phyloP scores from a whole-genome alignment of 2,113 vertebrate species.

The Coreoperca whiteheadi region DNA sequence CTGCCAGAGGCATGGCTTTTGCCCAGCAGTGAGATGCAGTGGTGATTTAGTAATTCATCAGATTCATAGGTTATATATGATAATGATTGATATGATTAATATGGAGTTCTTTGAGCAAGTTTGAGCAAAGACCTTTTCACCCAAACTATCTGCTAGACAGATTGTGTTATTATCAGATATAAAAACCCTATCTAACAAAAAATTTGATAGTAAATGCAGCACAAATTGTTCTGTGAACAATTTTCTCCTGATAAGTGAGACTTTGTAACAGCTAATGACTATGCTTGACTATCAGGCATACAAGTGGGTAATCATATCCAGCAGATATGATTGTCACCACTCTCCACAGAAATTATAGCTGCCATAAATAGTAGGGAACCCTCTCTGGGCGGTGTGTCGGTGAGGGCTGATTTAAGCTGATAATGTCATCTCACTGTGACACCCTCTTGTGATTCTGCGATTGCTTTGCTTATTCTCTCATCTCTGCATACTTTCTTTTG shows the following conservation, averaged over 20 bases:
- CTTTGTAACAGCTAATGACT: constrained; percentile 56
- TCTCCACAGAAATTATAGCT: constrained; percentile 71
- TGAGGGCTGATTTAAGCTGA: constrained; percentile 60
- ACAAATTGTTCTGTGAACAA: not conserved
- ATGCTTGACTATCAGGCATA: constrained; percentile 42
- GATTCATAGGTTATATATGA: too few species aligned
- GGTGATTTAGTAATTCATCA: too few species aligned
- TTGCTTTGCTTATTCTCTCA: constrained; percentile 36
- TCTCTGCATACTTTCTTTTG: constrained; percentile 9
- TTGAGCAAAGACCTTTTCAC: not conserved
- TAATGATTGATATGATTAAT: too few species aligned
- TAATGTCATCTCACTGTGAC: constrained; percentile 56
- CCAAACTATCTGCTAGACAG: not conserved
- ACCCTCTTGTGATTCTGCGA: constrained; percentile 40
- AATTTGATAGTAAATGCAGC: constrained; percentile 2
- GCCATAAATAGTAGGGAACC: constrained; percentile 67
- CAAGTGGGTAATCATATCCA: constrained; percentile 64
- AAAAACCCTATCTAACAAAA: constrained; percentile 1
- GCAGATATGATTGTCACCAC: constrained; percentile 68
- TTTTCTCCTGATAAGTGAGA: constrained; percentile 22
- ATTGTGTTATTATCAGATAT: not conserved
- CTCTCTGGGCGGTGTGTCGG: constrained; percentile 26
- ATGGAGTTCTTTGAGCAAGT: not conserved
- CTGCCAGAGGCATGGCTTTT: not conserved
- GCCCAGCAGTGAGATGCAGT: not conserved